Percentiles rank a stretch among this genome's conserved stretches.
These are phyloP conservation scores for Sympetrum striolatum DNA, from an alignment of 2,888 invertebrate species.

Conservation along the genomic window DNA sequence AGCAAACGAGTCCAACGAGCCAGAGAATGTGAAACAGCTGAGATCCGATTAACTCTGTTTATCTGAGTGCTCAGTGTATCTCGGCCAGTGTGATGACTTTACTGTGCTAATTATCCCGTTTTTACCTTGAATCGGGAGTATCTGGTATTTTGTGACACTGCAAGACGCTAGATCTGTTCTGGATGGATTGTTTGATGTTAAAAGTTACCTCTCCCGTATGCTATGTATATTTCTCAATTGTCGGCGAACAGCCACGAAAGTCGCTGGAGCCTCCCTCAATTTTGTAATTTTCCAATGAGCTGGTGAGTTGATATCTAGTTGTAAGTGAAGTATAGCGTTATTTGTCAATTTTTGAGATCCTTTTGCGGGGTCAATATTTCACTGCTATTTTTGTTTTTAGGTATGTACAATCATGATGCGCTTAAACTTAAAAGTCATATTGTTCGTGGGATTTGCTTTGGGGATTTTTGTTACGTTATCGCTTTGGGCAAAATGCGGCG, in stretches of 20 bases:
- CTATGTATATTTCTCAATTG: background rate
- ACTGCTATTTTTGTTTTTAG: background rate
- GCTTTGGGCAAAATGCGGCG: constrained; percentile 80
- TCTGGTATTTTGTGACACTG: background rate
- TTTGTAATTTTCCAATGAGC: constrained; percentile 1
- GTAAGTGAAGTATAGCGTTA: background rate
- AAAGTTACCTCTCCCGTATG: constrained; percentile 1
- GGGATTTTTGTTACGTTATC: constrained; percentile 73
- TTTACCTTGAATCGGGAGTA: too few species aligned
- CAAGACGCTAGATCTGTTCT: background rate
- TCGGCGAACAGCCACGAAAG: constrained; percentile 10
- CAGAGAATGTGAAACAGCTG: background rate
- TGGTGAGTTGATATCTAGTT: background rate
- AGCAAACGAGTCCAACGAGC: background rate
- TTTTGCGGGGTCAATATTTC: background rate
- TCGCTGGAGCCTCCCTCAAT: constrained; percentile 18
- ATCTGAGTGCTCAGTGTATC: too few species aligned
- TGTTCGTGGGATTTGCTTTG: constrained; percentile 69
- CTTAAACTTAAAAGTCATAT: constrained; percentile 76
- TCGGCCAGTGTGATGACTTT: background rate
- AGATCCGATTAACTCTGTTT: constrained; percentile 11
- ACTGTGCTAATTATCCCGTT: too few species aligned
- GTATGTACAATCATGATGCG: constrained; percentile 71
- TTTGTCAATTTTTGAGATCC: background rate
- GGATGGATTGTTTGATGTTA: constrained; percentile 5